Evolutionary conservation across 2,888 invertebrate species (phyloP), one percentile per base, ranked within the genome.

Genomic region (Drosophila sordidula): DNA sequence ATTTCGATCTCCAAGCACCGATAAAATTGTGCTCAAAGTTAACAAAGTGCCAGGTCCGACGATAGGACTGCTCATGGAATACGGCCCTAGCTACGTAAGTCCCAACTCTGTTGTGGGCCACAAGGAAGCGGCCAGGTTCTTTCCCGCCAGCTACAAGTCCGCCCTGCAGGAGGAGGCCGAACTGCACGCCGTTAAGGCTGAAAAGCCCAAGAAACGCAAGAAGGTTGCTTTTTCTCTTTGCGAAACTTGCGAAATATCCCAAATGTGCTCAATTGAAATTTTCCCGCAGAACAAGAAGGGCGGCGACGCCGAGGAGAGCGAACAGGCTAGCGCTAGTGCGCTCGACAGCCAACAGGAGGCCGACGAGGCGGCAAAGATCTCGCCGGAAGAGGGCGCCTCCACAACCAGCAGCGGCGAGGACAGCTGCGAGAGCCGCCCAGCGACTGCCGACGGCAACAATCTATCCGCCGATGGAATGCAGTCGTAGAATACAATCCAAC

Each of bases 1-100:
- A 8, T 50, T 1, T 32, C 9, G 29, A 8, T 16, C 5, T 8
- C 1, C 8, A 16, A 96, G 96, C 78, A 93, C 94, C 78, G 95
- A 95, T 85, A 95, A 95, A 75, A 92, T 96, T 78, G 94, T 96
- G 1, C 87, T 96, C 4, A 95, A 96, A 92, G 92, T 96, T 9
- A 94, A 95, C 14, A 94, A 94, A 72, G 93, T 94, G 29, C 94
- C 94, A 6, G 94, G 94, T 4, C 94, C 95, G 2, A 94, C 95
- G 14, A 93, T 96, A 9, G 92, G 94, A 2, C 93, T 93, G 4
- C 94, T 97, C 59, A 92, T 94, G 42, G 93, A 94, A 22, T 93
- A 95, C 49, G 95, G 95, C 0, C 96, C 96, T 0, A 93, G 95
- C 29, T 95, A 95, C 90, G 94, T 95, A 11, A 95, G 96, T 82